Evolutionary conservation across 2,888 invertebrate genomes (phyloP).

Genomic region (Habrosyne pyritoides): DNA sequence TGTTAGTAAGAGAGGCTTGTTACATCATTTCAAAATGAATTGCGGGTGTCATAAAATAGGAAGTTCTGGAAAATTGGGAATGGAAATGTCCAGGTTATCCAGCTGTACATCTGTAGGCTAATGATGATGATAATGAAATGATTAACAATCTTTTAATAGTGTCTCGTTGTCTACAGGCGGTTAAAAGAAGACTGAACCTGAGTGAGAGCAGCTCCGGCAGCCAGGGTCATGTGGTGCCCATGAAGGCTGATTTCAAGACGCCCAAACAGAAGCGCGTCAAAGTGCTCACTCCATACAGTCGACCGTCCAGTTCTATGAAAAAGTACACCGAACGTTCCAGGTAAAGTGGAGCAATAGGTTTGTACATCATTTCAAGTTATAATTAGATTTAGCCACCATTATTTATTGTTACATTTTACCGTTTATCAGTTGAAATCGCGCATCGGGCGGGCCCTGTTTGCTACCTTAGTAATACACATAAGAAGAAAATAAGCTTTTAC

Average conservation of each 20-base stretch:
- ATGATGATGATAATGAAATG: neutral
- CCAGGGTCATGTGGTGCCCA: constrained; percentile 83
- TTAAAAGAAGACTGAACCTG: constrained; percentile 92
- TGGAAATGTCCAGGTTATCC: too few relatives aligned
- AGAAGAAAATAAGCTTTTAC: too few relatives aligned
- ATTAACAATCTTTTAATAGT: neutral
- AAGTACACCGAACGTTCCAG: constrained; percentile 82
- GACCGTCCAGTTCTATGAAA: constrained; percentile 82
- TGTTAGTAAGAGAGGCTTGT: too few relatives aligned
- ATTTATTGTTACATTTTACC: constrained; percentile 40
- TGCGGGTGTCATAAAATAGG: too few relatives aligned
- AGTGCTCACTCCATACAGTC: constrained; percentile 76
- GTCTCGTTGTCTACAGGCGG: constrained; percentile 78
- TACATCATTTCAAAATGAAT: too few relatives aligned
- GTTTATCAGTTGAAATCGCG: too few relatives aligned
- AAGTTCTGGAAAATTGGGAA: too few relatives aligned
- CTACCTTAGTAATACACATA: too few relatives aligned
- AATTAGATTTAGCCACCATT: constrained; percentile 41
- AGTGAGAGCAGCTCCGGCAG: constrained; percentile 85
- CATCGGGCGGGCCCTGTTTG: too few relatives aligned
- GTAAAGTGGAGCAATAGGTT: constrained; percentile 46
- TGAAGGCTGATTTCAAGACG: constrained; percentile 86
- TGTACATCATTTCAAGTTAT: neutral
- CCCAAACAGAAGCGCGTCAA: constrained; percentile 84
- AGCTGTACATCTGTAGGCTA: neutral